Evolutionary conservation across 2,797 vertebrate genomes (phyloP), one percentile per base, ranked within the genome.

Genomic region (Bucorvus abyssinicus): DNA sequence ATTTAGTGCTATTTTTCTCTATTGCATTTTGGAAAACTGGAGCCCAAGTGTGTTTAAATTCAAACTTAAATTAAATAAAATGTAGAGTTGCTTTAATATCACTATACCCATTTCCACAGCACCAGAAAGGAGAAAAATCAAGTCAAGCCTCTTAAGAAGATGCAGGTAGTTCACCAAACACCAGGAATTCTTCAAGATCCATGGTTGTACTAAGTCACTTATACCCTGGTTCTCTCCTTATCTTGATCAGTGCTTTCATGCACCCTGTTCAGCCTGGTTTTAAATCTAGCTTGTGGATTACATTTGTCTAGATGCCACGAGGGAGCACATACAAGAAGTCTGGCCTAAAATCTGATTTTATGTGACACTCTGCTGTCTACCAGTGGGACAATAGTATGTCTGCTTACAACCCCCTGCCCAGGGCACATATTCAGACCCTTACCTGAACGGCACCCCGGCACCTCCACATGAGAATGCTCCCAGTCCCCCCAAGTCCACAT

Each of bases 381-480:
- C 30, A 80, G 38, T 23, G 38, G 44, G 45, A 80, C 30, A 42
- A 20, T 2, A 1, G 45, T 67, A 67, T 10, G 26, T 15, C 22
- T 69, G 61, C n/a, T 68, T 74, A 45, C 40, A 63, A 32, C 7
- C 20, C 26, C 0, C 0, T n/a, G 27, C 26, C 0, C 0, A 29
- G 27, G 23, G 12, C 14, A 14, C 0, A 0, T 36, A 34, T 40
- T 40, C 69, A 59, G 56, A 57, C 22, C 50, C 27, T 36, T 68
- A 34, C 40, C 9, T 69, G 50, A 69, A 14, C 34, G 44, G 8
- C 38, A 57, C 5, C 23, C 26, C 1, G 1, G 6, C 60, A 69
- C 14, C 36, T 61, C 26, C 57, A 75, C 0, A 0, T 27, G 32
- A 56, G 29, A 83, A 40, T 2, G 10, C 20, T 36, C 34, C 50